Conservation (phyloP, 1,140 invertebrate genomes). For the Drosophila subpulchrella region DNA sequence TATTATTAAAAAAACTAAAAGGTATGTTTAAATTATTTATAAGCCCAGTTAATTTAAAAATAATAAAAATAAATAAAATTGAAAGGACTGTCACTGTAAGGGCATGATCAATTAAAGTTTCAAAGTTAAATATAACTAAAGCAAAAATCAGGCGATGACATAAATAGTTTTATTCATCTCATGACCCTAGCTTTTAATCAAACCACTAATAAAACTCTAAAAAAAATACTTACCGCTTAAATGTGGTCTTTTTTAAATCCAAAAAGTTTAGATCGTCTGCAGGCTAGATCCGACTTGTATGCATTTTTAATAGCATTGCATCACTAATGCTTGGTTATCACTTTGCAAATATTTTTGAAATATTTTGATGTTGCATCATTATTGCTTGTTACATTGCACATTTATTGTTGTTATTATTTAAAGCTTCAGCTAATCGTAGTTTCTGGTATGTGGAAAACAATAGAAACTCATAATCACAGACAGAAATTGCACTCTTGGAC, state of each 20-base stretch:
- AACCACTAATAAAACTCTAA: background rate
- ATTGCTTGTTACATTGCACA: constrained; percentile 59
- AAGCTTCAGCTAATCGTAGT: constrained; percentile 55
- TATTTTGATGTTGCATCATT: constrained; percentile 37
- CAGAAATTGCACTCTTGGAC: constrained; percentile 79
- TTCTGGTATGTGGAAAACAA: constrained; percentile 64
- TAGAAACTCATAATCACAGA: constrained; percentile 68
- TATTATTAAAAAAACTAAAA: background rate
- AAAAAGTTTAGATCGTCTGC: constrained; percentile 37
- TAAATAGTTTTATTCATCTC: too few species aligned
- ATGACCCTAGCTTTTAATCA: too few species aligned
- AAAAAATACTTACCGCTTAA: constrained; percentile 55
- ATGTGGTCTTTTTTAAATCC: constrained; percentile 40
- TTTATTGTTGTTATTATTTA: constrained; percentile 57
- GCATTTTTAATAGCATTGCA: constrained; percentile 37
- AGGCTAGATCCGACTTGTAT: constrained; percentile 31
- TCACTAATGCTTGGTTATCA: constrained; percentile 15
- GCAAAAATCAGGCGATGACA: too few species aligned
- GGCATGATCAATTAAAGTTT: background rate
- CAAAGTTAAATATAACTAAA: too few species aligned
- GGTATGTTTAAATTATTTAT: background rate
- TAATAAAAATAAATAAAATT: background rate
- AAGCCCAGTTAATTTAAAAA: too few species aligned
- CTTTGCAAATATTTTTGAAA: constrained; percentile 44
- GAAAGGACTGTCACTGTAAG: background rate